Evolutionary conservation across 2,113 vertebrate species (phyloP), one percentile per base, ranked within the genome.

Genomic region (Reinhardtius hippoglossoides): DNA sequence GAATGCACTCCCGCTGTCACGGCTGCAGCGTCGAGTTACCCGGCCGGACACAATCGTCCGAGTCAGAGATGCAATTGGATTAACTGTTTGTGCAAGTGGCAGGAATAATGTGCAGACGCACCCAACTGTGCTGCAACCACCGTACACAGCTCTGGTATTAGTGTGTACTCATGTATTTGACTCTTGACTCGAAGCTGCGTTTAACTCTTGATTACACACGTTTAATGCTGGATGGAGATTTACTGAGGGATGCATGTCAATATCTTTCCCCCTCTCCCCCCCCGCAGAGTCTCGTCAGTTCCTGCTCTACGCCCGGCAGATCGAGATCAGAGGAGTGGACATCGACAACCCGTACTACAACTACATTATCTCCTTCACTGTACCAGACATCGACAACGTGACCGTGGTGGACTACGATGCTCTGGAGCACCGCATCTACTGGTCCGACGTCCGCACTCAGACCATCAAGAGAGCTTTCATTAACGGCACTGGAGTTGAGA

Each of bases 291-390:
- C 95, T 24, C 96, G 96, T 85, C 96, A 97, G 94, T 99, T 99
- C 94, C 94, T 99, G 94, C 95, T 99, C 57, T 99, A 99, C 0
- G 97, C 97, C 0, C 96, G 98, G 27, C 98, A 99, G 94, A 99
- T 98, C 88, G 98, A 99, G 94, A 99, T 99, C 88, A 92, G 98
- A 5, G 98, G 98, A 0, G 98, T 99, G 91, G 97, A 98, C 91
- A 95, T 99, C 0, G 97, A 98, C 18, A 98, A 97, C 87, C 97
- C 98, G 0, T 98, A 99, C 91, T 99, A 98, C 94, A 99, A 99
- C 92, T 98, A 98, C 90, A 99, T 99, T 89, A 99, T 99, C 94
- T 99, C 98, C 81, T 99, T 99, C 95, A 99, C 97, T 0, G 97
- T 99, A 84, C 98, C 98, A 0, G 98, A 98, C 86, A 99, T 99